Evolutionary conservation across 64 coral and sea anemone species (phyloP).

Genomic region (Hydrozoanthus tunicans): DNA sequence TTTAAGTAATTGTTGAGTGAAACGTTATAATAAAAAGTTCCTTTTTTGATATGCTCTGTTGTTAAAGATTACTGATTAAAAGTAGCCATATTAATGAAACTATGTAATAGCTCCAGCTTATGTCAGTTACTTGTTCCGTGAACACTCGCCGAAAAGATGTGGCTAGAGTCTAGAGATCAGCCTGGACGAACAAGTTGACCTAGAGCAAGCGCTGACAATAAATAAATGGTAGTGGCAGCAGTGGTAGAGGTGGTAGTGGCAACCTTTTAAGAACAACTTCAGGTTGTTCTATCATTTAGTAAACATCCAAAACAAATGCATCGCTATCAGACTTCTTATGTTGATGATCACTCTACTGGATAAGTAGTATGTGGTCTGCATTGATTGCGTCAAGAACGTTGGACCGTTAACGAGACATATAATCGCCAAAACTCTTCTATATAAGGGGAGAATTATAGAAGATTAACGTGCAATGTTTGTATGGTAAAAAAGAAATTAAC

Average conservation of each 20-base stretch:
- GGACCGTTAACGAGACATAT: background rate
- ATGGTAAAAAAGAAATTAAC: background rate
- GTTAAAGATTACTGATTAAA: slow-evolving; percentile 19
- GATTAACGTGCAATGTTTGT: background rate
- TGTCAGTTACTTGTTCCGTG: background rate
- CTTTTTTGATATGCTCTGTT: background rate
- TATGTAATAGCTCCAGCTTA: background rate
- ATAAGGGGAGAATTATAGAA: background rate
- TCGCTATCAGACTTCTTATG: background rate
- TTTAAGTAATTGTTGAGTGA: background rate
- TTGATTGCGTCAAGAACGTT: slow-evolving; percentile 10
- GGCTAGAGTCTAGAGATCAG: background rate
- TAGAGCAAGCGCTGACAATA: background rate
- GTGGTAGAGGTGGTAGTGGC: background rate
- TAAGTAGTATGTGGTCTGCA: slow-evolving; percentile 8
- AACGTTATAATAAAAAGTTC: slow-evolving; percentile 17
- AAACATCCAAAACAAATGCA: background rate
- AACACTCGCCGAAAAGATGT: background rate
- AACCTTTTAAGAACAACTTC: background rate
- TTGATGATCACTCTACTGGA: background rate
- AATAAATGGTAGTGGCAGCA: background rate
- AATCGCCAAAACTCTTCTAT: background rate
- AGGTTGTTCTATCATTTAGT: background rate
- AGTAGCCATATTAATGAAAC: background rate
- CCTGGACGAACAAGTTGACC: background rate